Conservation (phyloP, 2,113 vertebrate genomes). For the Mesembrinibis cayennensis region DNA sequence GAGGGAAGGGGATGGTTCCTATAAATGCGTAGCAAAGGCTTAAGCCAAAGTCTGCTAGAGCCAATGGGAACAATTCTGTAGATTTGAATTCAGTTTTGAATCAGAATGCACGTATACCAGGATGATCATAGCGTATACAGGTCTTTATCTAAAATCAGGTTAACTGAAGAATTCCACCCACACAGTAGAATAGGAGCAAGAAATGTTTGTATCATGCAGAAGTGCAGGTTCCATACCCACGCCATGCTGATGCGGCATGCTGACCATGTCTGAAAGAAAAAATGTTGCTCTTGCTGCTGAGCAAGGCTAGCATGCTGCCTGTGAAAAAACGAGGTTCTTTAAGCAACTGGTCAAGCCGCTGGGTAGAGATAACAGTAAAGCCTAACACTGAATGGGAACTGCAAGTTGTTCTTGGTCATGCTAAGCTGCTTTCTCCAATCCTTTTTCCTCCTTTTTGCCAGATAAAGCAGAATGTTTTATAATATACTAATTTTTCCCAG, state of each 20-base stretch:
- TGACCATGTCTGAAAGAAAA: neutral
- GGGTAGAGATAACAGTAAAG: neutral
- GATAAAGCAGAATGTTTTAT: neutral
- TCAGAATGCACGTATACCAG: no score
- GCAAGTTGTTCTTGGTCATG: neutral
- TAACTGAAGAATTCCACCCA: neutral
- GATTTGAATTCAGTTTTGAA: neutral
- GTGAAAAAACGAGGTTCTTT: neutral
- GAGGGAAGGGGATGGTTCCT: neutral
- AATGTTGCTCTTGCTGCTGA: neutral
- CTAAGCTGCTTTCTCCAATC: neutral
- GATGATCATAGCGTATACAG: neutral
- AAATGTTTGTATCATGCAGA: neutral
- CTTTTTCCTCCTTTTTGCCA: neutral
- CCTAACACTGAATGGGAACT: neutral
- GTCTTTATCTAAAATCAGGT: neutral
- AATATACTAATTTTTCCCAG: neutral
- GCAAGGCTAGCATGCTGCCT: neutral
- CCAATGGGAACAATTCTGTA: neutral
- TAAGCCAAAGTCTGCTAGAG: neutral
- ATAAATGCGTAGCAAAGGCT: neutral
- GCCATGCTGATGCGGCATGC: rapidly evolving
- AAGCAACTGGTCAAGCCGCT: neutral
- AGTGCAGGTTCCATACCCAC: neutral
- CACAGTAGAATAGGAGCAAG: neutral